These are phyloP conservation scores for Eufriesea mexicana DNA, from an alignment of 1,140 invertebrate genomes.

Conservation along the genomic window DNA sequence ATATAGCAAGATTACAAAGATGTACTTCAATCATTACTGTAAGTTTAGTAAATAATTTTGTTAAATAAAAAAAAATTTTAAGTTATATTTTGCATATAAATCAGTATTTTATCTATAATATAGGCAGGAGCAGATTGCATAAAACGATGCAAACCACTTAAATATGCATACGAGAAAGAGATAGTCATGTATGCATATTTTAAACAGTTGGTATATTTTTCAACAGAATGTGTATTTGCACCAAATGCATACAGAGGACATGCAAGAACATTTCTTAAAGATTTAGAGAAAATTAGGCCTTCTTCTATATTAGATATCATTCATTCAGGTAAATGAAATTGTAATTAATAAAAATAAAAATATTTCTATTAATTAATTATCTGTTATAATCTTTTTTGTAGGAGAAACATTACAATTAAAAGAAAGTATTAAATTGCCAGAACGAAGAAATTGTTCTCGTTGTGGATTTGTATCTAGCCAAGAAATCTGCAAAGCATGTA, in stretches of 20 bases:
- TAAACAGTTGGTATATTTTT: slow-evolving; percentile 98
- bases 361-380: not conserved
- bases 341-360: not conserved
- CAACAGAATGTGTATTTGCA: slow-evolving; percentile 99
- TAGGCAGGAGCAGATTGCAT: slow-evolving; percentile 93
- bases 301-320: slow-evolving; percentile 99
- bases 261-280: slow-evolving; percentile 96
- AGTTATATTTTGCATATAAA: slow-evolving; percentile 21
- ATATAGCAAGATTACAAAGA: slow-evolving; percentile 95
- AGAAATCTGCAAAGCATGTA: slow-evolving; percentile 97
- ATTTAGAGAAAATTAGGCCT: slow-evolving; percentile 96
- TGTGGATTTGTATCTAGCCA: slow-evolving; percentile 99
- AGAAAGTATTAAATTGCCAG: slow-evolving; percentile 91
- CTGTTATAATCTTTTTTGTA: slow-evolving; percentile 77
- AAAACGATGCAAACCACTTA: slow-evolving; percentile 97
- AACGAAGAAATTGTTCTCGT: slow-evolving; percentile 89
- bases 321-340: slow-evolving; percentile 89
- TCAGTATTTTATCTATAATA: slow-evolving; percentile 74
- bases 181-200: slow-evolving; percentile 99
- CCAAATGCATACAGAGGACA: slow-evolving; percentile 99
- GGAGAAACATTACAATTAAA: slow-evolving; percentile 94
- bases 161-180: slow-evolving; percentile 99
- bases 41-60: slow-evolving; percentile 69
- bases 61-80: slow-evolving; percentile 32
- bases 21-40: slow-evolving; percentile 95